Evolutionary conservation across 1,140 invertebrate species (phyloP).

Genomic region (Aphelinus certus): DNA sequence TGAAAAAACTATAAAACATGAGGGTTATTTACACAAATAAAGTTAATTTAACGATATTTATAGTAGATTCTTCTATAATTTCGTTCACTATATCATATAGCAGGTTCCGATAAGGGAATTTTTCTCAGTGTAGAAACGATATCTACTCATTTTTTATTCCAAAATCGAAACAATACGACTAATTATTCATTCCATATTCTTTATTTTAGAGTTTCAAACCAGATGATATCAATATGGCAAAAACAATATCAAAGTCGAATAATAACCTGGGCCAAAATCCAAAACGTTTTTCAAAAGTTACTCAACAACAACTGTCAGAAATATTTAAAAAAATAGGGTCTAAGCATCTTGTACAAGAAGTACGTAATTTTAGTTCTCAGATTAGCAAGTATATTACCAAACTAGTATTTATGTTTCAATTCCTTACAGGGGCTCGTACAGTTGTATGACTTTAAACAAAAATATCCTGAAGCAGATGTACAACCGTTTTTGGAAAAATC

Average conservation of each 20-base stretch:
- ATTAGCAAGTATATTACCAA: neutral
- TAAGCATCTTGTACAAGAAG: conserved; percentile 87
- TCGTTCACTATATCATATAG: too few species aligned
- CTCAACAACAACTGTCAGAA: conserved; percentile 85
- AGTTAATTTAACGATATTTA: too few species aligned
- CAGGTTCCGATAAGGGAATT: too few species aligned
- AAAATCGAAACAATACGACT: neutral
- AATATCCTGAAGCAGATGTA: conserved; percentile 87
- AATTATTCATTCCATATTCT: neutral
- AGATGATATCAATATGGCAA: conserved; percentile 63
- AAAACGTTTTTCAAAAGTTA: conserved; percentile 73
- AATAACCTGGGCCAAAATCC: conserved; percentile 53
- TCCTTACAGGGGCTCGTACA: conserved; percentile 77
- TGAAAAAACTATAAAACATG: too few species aligned
- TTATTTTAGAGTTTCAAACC: conserved; percentile 65
- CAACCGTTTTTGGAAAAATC: conserved; percentile 89
- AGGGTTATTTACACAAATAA: too few species aligned
- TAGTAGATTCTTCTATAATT: too few species aligned
- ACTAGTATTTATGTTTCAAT: conserved; percentile 27
- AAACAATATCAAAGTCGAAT: conserved; percentile 57
- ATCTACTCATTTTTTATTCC: too few species aligned
- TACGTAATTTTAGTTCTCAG: conserved; percentile 44
- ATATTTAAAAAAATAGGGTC: conserved; percentile 94
- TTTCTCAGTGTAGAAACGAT: too few species aligned
- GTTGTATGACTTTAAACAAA: conserved; percentile 89